Conservation (phyloP, 2,888 invertebrate genomes). For the Scelioninae gen. 2 region DNA sequence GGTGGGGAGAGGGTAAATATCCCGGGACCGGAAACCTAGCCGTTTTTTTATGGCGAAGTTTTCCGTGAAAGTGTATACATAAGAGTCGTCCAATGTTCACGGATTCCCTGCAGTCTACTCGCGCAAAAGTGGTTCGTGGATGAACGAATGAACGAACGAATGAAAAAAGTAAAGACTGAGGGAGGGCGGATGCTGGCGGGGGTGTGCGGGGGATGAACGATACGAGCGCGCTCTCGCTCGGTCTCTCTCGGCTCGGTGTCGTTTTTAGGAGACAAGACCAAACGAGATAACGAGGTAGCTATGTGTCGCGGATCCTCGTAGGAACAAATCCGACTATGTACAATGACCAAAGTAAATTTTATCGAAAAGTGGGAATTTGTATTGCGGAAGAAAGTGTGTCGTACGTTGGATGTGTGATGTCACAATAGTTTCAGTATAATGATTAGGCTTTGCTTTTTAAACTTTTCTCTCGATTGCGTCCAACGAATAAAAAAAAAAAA, state of each 20-base stretch:
- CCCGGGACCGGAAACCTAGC: constrained; percentile 58
- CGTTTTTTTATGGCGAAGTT: constrained; percentile 57
- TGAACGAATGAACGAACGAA: constrained; percentile 57
- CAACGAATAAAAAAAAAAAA: no score
- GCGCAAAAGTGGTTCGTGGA: constrained; percentile 56
- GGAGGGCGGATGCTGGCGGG: constrained; percentile 45
- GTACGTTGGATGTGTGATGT: background rate
- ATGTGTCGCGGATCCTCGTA: constrained; percentile 65
- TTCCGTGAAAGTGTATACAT: constrained; percentile 58
- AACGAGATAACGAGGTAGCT: constrained; percentile 68
- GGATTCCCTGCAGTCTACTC: constrained; percentile 61
- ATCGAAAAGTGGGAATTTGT: constrained; percentile 25
- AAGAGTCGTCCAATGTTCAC: constrained; percentile 57
- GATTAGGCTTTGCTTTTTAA: no score
- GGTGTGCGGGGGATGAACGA: constrained; percentile 35
- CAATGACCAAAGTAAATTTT: constrained; percentile 39
- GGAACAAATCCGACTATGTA: constrained; percentile 58
- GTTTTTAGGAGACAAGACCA: constrained; percentile 61
- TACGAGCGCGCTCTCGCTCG: constrained; percentile 51
- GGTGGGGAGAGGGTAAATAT: constrained; percentile 55
- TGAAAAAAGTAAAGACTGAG: constrained; percentile 56
- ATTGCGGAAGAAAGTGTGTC: background rate
- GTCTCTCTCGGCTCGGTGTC: constrained; percentile 53
- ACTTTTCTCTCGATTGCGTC: no score
- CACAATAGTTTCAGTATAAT: no score